Evolutionary conservation across 2,113 vertebrate genomes (phyloP), one percentile per base, ranked within the genome.

Genomic region (Cinclus mexicanus): DNA sequence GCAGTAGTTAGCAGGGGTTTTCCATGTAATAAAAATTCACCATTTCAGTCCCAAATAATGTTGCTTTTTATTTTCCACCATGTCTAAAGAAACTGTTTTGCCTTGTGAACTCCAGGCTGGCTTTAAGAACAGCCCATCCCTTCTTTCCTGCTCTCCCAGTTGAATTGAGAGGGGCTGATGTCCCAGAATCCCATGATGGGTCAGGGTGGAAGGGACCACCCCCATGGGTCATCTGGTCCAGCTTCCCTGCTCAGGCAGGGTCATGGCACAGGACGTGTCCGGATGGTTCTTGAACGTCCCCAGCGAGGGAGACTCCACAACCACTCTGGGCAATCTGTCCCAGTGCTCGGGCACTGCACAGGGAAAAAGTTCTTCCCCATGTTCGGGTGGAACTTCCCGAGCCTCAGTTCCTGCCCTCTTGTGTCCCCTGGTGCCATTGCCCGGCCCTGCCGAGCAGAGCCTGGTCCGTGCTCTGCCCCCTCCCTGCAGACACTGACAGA

Each of bases 211-310:
- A 57, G 6, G 14, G 14, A 28, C 7, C 35, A 10, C 57, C 35
- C 35, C 35, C 0, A 3, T 41, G 75, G 39, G 0, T 29, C 20
- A 41, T 0, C 57, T 71, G 29, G 12, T 53, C 26, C 4, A 60
- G 11, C 10, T 15, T 79, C 56, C n/a, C 24, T 71, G 42, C 20
- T 56, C 35, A 41, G 1, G 47, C 24, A 41, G 56, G 9, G 24
- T 33, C 41, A 63, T 5, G 6, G 44, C 52, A 76, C 44, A 35
- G 35, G 31, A 26, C 2, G 3, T 37, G 44, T 68, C 53, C 83
- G 44, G 5, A 16, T 5, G 3, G 35, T 25, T 35, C 61, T 42
- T 28, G 44, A 5, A 7, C 42, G 11, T 57, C 4, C 17, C 16
- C 35, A 31, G 14, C 0, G 6, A 67, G 80, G 35, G 35, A 55